These are phyloP conservation scores for Alligator sinensis DNA, from an alignment of 2,113 vertebrate genomes.

Conservation along the genomic window DNA sequence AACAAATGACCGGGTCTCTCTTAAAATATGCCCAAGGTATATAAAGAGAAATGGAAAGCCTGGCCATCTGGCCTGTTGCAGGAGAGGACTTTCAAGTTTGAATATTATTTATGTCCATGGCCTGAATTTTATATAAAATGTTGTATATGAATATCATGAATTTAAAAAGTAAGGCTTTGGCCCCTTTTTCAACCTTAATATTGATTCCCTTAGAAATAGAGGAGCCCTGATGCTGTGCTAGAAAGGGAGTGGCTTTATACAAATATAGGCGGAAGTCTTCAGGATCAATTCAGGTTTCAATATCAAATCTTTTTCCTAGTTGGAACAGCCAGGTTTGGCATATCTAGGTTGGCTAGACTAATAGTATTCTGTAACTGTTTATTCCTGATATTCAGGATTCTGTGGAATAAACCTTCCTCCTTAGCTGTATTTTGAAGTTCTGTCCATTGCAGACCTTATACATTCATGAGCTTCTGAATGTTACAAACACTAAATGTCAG, in stretches of 20 bases:
- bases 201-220: neutral
- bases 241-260: neutral
- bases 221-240: neutral
- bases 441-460: neutral
- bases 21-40: neutral
- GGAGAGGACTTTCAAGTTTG: neutral
- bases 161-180: neutral
- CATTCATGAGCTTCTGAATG: neutral
- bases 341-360: fast-evolving
- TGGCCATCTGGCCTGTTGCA: neutral
- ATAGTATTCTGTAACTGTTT: fast-evolving
- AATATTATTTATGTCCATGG: neutral
- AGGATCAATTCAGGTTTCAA: neutral
- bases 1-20: no score
- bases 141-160: neutral
- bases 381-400: neutral
- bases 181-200: neutral
- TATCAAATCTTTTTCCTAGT: fast-evolving
- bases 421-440: fast-evolving
- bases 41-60: neutral
- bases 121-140: neutral
- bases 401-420: neutral
- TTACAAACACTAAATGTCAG: neutral
- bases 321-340: neutral
- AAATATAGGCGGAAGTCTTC: neutral